Conservation (phyloP, 2,888 invertebrate species). For the Hirtodrosophila trivittata region DNA sequence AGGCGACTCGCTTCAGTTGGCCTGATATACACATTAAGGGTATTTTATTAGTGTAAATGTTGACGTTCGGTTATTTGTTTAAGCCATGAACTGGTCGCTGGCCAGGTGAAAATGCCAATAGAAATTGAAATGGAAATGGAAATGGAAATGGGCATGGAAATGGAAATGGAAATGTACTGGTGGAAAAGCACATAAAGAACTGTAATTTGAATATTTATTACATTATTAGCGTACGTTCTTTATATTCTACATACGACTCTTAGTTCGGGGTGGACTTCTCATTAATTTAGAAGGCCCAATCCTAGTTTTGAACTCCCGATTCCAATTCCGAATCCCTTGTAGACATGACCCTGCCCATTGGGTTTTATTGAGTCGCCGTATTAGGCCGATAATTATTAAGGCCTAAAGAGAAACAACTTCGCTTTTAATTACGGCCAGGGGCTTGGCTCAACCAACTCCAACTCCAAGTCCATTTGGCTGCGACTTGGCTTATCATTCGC, state of each 20-base stretch:
- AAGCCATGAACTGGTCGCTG: constrained; percentile 44
- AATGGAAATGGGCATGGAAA: constrained; percentile 35
- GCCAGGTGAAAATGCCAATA: constrained; percentile 70
- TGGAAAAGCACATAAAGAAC: constrained; percentile 31
- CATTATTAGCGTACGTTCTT: constrained; percentile 62
- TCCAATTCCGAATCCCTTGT: constrained; percentile 31
- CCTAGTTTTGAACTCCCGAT: neutral
- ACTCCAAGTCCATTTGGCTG: neutral
- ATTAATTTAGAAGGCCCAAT: constrained; percentile 13
- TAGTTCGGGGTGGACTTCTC: constrained; percentile 31
- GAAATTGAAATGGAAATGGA: constrained; percentile 49
- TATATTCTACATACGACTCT: neutral
- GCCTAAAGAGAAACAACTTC: constrained; percentile 33
- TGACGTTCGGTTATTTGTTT: constrained; percentile 68
- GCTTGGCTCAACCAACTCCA: constrained; percentile 26
- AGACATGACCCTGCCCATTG: constrained; percentile 39
- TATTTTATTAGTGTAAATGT: constrained; percentile 76
- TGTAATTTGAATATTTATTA: constrained; percentile 79
- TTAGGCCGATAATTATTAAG: constrained; percentile 46
- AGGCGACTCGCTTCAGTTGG: constrained; percentile 54
- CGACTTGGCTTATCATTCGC: constrained; percentile 37
- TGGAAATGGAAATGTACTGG: constrained; percentile 27
- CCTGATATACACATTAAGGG: constrained; percentile 69
- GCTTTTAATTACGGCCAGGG: constrained; percentile 37
- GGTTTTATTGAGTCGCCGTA: constrained; percentile 44